Evolutionary conservation across 2,888 invertebrate genomes (phyloP), one percentile per base, ranked within the genome.

Genomic region (Anthoptus insignis): DNA sequence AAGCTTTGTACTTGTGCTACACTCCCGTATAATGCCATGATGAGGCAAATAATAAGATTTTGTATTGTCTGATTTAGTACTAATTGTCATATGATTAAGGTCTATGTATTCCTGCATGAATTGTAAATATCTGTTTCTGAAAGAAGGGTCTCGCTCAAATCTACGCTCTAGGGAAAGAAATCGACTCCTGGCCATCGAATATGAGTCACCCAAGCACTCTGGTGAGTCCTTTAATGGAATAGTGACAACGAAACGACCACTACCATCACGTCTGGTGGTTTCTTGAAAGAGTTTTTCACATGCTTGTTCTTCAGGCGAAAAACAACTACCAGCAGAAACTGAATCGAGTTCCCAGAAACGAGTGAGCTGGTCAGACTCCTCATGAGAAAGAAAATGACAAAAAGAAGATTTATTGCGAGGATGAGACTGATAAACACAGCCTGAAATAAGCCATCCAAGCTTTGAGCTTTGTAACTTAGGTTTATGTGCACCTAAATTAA

Each of bases 401-500:
- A 32, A 24, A 24, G 9, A 16, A 22, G 8, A 9, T 39, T 54
- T 9, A 14, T n/a, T 22, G 3, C 9, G 7, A 14, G n/a, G 22
- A 11, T 21, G 0, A 37, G 54, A 14, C 19, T 37, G 34, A 22
- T 39, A 39, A 22, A 16, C 54, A 39, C 39, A 54, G 16, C 54
- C 54, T 9, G 54, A 39, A 21, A 57, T 42, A 7, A 57, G 42
- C 42, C 57, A 57, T 3, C 57, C 57, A 6, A 57, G 42, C 14
- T 57, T 57, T 27, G 42, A 37, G 2, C 16, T 45, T 29, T 57
- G 42, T 45, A 57, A n/a, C 19, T 57, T 57, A 27, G 27, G 7
- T n/a, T n/a, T n/a, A n/a, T n/a, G n/a, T n/a, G n/a, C n/a, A n/a
- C 76, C 73, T 56, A 74, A 59, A 6, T 65, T 16, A 0, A 77